Evolutionary conservation across 2,113 vertebrate genomes (phyloP).

Genomic region (Ammodytes dubius): DNA sequence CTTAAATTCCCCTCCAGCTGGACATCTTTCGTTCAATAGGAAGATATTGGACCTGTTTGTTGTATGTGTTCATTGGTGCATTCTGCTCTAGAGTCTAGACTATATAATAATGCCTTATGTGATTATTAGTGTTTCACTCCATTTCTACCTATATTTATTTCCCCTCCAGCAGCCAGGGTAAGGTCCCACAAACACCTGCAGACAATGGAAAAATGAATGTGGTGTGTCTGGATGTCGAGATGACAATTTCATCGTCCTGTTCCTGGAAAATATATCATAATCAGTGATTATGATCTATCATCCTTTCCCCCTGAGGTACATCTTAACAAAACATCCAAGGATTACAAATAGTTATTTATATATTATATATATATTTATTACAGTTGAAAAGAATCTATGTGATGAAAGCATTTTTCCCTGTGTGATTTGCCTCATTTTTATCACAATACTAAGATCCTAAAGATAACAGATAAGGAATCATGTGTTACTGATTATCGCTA

Average conservation of each 20-base stretch:
- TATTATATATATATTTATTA: neutral
- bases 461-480: neutral
- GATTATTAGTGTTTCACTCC: neutral
- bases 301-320: neutral
- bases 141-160: neutral
- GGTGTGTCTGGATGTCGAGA: neutral
- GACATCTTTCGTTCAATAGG: slow-evolving; percentile 14
- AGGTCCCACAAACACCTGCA: neutral
- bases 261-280: slow-evolving; percentile 2
- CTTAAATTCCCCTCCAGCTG: neutral
- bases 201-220: neutral
- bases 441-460: neutral
- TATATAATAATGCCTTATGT: neutral
- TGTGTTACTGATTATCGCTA: neutral
- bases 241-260: slow-evolving; percentile 16
- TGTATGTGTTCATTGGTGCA: neutral
- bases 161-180: neutral
- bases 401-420: neutral
- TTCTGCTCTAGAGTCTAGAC: neutral
- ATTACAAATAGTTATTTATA: neutral
- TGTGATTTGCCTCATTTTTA: neutral
- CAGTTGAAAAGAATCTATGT: neutral
- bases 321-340: neutral
- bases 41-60: slow-evolving; percentile 14
- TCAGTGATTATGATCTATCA: slow-evolving; percentile 8